Conservation (phyloP, 2,113 vertebrate species). For the Oryctolagus cuniculus region mOryCun1.1 NC_091432.1:18986501-18987000, state of each 20-base stretch:
- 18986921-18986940: too few relatives aligned
- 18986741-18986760: constrained; percentile 20
- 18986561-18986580: constrained; percentile 37
- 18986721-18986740: constrained; percentile 11
- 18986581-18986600: not conserved
- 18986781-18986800: constrained; percentile 38
- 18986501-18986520: constrained; percentile 31
- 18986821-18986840: not conserved
- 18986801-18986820: too few relatives aligned
- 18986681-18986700: not conserved
- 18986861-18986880: constrained; percentile 43
- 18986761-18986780: constrained; percentile 37
- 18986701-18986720: constrained; percentile 46
- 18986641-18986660: constrained; percentile 57
- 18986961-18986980: too few relatives aligned
- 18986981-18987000: too few relatives aligned
- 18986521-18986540: not conserved
- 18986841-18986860: constrained; percentile 50
- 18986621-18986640: constrained; percentile 37
- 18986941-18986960: too few relatives aligned
- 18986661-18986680: not conserved
- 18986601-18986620: constrained; percentile 46
- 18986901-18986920: not conserved
- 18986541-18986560: not conserved
- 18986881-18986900: constrained; percentile 34